Conservation (phyloP, 2,797 vertebrate species). For the Eptatretus atami region DNA sequence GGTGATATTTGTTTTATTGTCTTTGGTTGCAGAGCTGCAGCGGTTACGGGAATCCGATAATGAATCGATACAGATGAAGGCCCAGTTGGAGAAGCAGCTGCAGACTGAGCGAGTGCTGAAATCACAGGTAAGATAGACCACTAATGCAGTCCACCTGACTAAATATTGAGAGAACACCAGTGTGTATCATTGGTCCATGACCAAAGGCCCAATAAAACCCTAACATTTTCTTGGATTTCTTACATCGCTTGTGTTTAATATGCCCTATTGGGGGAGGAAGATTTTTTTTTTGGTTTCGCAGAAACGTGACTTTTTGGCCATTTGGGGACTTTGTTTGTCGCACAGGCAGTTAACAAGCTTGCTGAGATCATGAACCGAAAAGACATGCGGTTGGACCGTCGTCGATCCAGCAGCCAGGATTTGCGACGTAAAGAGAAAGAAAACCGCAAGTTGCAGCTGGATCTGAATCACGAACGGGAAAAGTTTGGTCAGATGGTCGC, state of each 20-base stretch:
- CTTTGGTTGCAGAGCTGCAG: conserved; percentile 24
- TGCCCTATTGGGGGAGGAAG: too few species aligned
- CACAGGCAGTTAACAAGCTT: conserved; percentile 83
- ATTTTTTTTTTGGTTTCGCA: too few species aligned
- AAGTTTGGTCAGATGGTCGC: conserved; percentile 92
- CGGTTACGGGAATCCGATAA: conserved; percentile 38
- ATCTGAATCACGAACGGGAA: conserved; percentile 92
- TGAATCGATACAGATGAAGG: conserved; percentile 17
- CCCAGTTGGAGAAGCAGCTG: conserved; percentile 48
- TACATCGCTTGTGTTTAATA: too few species aligned
- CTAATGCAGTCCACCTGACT: neutral
- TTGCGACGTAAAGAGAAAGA: conserved; percentile 95
- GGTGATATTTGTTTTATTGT: neutral
- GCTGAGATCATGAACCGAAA: conserved; percentile 98
- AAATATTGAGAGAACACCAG: too few species aligned
- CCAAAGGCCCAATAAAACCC: too few species aligned
- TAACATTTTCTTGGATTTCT: too few species aligned
- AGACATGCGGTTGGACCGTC: conserved; percentile 93
- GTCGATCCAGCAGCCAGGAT: conserved; percentile 68
- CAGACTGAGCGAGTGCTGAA: conserved; percentile 61
- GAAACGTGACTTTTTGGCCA: too few species aligned
- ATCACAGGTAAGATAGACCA: conserved; percentile 42
- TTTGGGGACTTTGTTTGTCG: neutral
- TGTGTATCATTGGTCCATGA: too few species aligned
- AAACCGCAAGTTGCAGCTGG: conserved; percentile 74